These are phyloP conservation scores for Myxocyprinus asiaticus DNA, from an alignment of 2,113 vertebrate genomes.

Conservation along the genomic window DNA sequence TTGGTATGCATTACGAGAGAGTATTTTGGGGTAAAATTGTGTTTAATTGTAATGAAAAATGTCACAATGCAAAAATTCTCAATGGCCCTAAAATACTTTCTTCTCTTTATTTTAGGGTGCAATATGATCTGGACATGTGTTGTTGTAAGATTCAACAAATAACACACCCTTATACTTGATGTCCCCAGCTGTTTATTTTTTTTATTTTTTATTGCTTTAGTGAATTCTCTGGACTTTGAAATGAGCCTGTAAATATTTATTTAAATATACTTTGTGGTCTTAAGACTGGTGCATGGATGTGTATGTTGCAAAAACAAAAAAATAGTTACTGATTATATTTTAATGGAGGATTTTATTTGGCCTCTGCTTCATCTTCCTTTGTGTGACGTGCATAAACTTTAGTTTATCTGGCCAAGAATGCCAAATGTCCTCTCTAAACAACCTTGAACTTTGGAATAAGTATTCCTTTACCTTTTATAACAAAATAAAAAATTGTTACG, in stretches of 20 bases:
- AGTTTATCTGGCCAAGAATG: background rate
- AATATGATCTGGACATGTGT: background rate
- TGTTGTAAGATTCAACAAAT: constrained; percentile 4
- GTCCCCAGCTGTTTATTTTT: background rate
- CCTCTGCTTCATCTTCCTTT: background rate
- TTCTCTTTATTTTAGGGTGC: background rate
- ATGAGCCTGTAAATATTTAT: constrained; percentile 51
- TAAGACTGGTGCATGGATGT: constrained; percentile 41
- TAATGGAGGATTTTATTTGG: background rate
- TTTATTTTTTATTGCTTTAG: background rate
- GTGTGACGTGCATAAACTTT: background rate
- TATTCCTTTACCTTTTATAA: background rate
- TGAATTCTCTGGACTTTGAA: constrained; percentile 14
- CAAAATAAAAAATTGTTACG: background rate
- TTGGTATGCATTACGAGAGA: too few species aligned
- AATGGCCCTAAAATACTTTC: too few species aligned
- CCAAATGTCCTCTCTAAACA: background rate
- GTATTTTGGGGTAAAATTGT: too few species aligned
- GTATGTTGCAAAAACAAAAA: background rate
- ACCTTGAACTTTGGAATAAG: background rate
- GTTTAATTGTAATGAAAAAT: too few species aligned
- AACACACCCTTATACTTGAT: background rate
- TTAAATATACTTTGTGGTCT: constrained; percentile 60
- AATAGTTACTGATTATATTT: constrained; percentile 44
- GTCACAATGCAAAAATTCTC: too few species aligned